Evolutionary conservation across 2,888 invertebrate species (phyloP).

Genomic region (Dusona sp.): DNA sequence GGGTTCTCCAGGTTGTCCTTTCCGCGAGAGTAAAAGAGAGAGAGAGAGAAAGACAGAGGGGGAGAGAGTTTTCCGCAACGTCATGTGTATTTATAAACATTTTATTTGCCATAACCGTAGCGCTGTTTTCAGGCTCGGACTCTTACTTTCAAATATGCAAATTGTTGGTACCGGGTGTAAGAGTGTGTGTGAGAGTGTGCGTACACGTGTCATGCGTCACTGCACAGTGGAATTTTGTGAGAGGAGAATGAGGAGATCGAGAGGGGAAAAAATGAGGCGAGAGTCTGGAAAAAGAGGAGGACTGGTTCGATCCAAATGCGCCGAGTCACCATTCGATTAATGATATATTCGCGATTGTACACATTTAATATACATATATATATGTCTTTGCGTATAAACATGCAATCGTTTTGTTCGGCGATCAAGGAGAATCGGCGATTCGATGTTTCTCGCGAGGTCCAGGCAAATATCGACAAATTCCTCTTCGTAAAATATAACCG

Average conservation of each 20-base stretch:
- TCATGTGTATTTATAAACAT: conserved; percentile 14
- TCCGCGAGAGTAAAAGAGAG: not conserved
- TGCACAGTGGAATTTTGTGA: conserved; percentile 78
- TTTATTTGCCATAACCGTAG: conserved; percentile 35
- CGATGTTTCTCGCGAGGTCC: conserved; percentile 14
- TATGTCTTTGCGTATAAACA: not conserved
- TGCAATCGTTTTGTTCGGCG: conserved; percentile 18
- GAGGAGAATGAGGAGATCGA: conserved; percentile 68
- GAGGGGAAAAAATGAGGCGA: conserved; percentile 33
- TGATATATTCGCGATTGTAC: conserved; percentile 52
- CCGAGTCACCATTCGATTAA: conserved; percentile 70
- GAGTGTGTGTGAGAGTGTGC: conserved; percentile 6
- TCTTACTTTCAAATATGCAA: conserved; percentile 80
- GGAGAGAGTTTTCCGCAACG: conserved; percentile 3
- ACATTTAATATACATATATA: not conserved
- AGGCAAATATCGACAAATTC: conserved; percentile 55
- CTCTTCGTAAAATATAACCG: conserved; percentile 15
- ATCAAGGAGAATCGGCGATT: conserved; percentile 39
- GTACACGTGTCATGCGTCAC: conserved; percentile 77
- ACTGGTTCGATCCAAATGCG: conserved; percentile 60
- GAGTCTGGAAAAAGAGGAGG: conserved; percentile 45
- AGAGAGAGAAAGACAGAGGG: not conserved
- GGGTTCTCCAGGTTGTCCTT: not conserved
- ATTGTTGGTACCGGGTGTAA: conserved; percentile 65
- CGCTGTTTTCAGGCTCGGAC: conserved; percentile 47